These are phyloP conservation scores for Phyllotreta striolata DNA, from an alignment of 2,888 invertebrate species.

Conservation along the genomic window DNA sequence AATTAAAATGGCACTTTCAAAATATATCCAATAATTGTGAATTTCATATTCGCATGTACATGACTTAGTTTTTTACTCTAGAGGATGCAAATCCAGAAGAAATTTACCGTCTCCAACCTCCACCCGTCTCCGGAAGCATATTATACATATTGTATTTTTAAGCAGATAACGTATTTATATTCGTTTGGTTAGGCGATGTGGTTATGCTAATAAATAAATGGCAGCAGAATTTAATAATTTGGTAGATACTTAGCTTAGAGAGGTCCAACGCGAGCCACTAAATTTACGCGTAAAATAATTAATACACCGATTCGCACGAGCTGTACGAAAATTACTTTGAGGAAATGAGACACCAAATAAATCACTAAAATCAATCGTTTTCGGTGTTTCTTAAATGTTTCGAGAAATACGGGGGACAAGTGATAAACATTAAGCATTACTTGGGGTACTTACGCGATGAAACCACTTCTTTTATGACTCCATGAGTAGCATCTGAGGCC, in stretches of 20 bases:
- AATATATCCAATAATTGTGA: constrained; percentile 9
- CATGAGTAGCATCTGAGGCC: constrained; percentile 66
- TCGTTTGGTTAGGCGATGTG: no score
- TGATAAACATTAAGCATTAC: no score
- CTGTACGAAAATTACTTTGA: no score
- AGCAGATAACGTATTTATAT: no score
- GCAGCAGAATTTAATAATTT: not conserved
- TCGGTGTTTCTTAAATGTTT: not conserved
- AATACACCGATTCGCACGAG: no score
- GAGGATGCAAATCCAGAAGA: not conserved
- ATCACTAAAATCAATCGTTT: constrained; percentile 1
- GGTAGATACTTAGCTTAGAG: not conserved
- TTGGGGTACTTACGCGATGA: constrained; percentile 38
- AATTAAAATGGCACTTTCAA: constrained; percentile 6
- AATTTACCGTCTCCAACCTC: no score
- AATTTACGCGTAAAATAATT: not conserved
- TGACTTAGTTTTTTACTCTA: no score
- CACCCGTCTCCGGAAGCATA: no score
- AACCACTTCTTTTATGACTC: constrained; percentile 60
- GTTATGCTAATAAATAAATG: not conserved
- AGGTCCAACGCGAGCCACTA: not conserved
- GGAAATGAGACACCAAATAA: not conserved
- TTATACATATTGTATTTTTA: no score
- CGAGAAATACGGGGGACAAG: no score
- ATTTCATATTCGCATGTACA: no score